Evolutionary conservation across 2,888 invertebrate genomes (phyloP).

Genomic region (Sarcophaga subvicina): DNA sequence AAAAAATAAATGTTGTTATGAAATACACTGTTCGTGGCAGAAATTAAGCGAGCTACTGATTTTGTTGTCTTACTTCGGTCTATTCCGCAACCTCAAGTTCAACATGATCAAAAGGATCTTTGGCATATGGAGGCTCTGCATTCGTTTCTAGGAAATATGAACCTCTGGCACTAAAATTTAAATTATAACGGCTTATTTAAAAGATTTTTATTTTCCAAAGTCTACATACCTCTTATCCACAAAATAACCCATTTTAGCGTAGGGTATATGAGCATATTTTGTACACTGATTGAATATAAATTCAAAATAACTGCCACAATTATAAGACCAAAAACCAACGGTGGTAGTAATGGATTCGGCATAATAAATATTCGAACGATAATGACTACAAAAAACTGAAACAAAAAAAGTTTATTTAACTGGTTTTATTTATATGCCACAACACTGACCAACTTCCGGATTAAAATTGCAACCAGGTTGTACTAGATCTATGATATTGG

Average conservation of each 20-base stretch:
- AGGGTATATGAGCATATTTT: constrained; percentile 69
- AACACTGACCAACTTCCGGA: constrained; percentile 70
- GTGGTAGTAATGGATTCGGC: constrained; percentile 83
- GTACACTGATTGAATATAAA: constrained; percentile 83
- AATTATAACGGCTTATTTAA: neutral
- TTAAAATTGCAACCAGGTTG: constrained; percentile 84
- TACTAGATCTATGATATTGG: constrained; percentile 83
- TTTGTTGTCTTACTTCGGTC: neutral
- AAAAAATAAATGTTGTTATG: too few relatives aligned
- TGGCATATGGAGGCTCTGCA: constrained; percentile 73
- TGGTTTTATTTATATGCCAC: neutral
- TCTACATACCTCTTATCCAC: constrained; percentile 81
- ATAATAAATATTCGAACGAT: constrained; percentile 84
- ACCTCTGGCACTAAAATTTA: constrained; percentile 81
- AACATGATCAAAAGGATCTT: constrained; percentile 72
- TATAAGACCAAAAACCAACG: constrained; percentile 84
- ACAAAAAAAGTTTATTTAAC: constrained; percentile 44
- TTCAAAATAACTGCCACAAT: constrained; percentile 83
- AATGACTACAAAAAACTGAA: constrained; percentile 84
- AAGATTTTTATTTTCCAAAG: neutral
- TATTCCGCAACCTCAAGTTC: constrained; percentile 69
- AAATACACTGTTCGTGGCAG: too few relatives aligned
- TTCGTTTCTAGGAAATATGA: constrained; percentile 82
- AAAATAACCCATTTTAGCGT: constrained; percentile 83
- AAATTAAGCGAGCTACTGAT: too few relatives aligned